phyloP scores from a whole-genome alignment of 2,113 vertebrate species.

The Empidonax alnorum region DNA sequence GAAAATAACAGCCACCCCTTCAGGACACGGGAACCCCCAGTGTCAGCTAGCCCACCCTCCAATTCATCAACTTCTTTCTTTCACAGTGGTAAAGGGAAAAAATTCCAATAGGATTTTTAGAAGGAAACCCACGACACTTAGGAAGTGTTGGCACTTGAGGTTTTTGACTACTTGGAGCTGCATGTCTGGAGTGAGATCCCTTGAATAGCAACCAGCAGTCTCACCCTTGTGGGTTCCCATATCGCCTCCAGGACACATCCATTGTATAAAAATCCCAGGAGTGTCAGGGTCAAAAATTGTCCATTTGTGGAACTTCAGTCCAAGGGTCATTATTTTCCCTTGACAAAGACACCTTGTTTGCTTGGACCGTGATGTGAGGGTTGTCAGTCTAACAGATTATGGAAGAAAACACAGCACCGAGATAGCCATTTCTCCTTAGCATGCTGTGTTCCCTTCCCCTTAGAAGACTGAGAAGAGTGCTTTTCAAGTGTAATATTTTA shows the following conservation, averaged over 20 bases:
- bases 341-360: not conserved
- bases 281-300: not conserved
- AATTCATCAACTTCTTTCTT: too few species aligned
- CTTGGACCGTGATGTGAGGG: not conserved
- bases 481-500: not conserved
- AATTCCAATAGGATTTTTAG: too few species aligned
- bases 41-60: too few species aligned
- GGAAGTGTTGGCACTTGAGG: not conserved
- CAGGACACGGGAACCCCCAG: too few species aligned
- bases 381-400: not conserved
- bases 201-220: not conserved
- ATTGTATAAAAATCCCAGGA: not conserved
- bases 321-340: not conserved
- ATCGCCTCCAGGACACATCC: not conserved
- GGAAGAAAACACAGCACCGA: not conserved
- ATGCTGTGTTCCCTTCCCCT: not conserved
- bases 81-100: too few species aligned
- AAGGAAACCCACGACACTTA: too few species aligned
- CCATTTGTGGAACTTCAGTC: not conserved
- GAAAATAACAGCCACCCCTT: too few species aligned
- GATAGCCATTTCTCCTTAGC: not conserved
- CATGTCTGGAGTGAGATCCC: rapidly evolving
- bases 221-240: not conserved
- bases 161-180: not conserved
- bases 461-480: not conserved